Evolutionary conservation across 2,797 vertebrate species (phyloP), one percentile per base, ranked within the genome.

Genomic region (Gobionotothen gibberifrons): DNA sequence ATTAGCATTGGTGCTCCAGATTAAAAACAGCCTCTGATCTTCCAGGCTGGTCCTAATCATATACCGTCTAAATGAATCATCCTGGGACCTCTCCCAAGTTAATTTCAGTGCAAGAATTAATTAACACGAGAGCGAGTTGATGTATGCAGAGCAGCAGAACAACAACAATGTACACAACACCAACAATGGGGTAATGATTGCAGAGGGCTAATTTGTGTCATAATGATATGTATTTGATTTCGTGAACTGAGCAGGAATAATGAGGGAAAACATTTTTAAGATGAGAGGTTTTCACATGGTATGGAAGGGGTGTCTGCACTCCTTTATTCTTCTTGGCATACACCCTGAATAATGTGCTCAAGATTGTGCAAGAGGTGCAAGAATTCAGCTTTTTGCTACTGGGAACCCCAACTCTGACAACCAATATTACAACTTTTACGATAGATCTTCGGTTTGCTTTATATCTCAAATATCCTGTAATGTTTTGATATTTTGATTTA

Each of bases 21-120:
- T 87, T 84, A 84, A 90, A 92, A 85, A 79, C 67, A 85, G 74
- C 78, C 76, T 93, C 85, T 90, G 91, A 94, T 93, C 90, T 93
- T 86, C 62, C 70, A 56, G 82, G 88, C 85, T 68, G 84, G 83
- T 86, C 84, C 74, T 92, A 90, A 92, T 93, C 85, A 92, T 89
- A 90, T 82, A 89, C 90, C 62, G 73, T 61, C 74, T 74, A 88
- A 91, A 89, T 90, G 65, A 92, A 92, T 82, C 86, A 66, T 88
- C 92, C 77, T 15, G 92, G 93, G 93, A 92, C 73, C 80, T 90
- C 85, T 72, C 55, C 64, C 56, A 58, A 83, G 77, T 85, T 91
- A 69, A 88, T 91, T 90, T 79, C 70, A 66, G 40, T 63, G 65
- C 72, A 61, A 69, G 79, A 86, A 90, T 89, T 91, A 89, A 93